Evolutionary conservation across 1,140 invertebrate species (phyloP), one percentile per base, ranked within the genome.

Genomic region (Euwallacea similis): DNA sequence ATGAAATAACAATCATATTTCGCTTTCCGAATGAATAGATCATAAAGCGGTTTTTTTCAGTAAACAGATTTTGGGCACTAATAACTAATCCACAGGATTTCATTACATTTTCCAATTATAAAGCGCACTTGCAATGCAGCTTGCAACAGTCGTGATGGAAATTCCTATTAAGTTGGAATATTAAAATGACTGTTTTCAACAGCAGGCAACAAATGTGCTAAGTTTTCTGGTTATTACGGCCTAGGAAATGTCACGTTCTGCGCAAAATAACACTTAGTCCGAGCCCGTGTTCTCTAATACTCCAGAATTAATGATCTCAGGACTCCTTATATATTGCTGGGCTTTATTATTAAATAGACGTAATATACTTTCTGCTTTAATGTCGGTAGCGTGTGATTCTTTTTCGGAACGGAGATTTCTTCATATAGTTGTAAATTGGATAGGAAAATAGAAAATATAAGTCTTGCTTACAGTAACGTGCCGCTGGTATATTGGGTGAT

Each of bases 31-130:
- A 11, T 64, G n/a, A 64, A 10, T 64, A 15, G 11, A 41, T 15
- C 43, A 46, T 8, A 46, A 64, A 64, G 47, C 61, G 16, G 21
- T 66, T 66, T 59, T 68, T 56, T 44, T 3, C 43, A 60, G 7
- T 43, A 53, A 64, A 33, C 46, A 64, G 16, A 42, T 66, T 66
- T 15, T 56, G 9, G 10, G 53, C 53, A 16, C 43, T 43, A 15
- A 66, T 66, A 56, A 56, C 54, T 66, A 56, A 16, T 66, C 15
- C 13, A 11, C 42, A 33, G 55, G 21, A 61, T 69, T 62, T 42
- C 58, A 69, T 69, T 69, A 62, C 41, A 69, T 62, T 69, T 69
- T 69, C 67, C 67, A 69, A 69, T 69, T 69, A 69, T 61, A 69
- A 62, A 69, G 58, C 67, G 46, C 41, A 54, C 47, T 61, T 44